Base-by-base conservation (phyloP, 1,140 invertebrate species). In the Penaeus indicus region DNA sequence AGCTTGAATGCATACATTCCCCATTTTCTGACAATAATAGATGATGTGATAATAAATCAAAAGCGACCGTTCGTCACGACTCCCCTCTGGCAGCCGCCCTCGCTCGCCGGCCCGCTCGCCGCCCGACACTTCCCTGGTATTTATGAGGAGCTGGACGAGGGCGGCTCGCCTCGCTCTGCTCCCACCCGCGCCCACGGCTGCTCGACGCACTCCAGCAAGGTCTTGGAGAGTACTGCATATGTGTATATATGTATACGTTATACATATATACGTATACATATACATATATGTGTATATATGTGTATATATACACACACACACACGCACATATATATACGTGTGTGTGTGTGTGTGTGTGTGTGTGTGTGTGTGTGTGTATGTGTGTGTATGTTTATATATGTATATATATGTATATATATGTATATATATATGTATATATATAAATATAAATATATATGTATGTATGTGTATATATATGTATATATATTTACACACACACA, bases 221-320 rank as follows among this genome's bases (percentile, higher is more conserved):
- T 11, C 54, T 84, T 13, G 21, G 13, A 22, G 47, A 64, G 25
- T 47, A 10, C n/a, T 84, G 32, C 25, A 21, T 69, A 42, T 72
- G 25, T 38, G 47, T 69, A 10, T 32, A 32, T 32, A 2, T 32
- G 2, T 32, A 2, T n/a, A n/a, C n/a, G n/a, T n/a, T n/a, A n/a
- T n/a, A n/a, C n/a, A n/a, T 32, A 32, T 54, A 10, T 13, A 61
- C 3, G 38, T 21, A 32, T 19, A 47, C 16, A 79, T 47, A 47
- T 47, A 79, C 16, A 47, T n/a, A 63, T 27, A 13, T 60, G 64
- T 25, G 67, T n/a, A 84, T 60, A 67, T 38, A 84, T 27, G 69
- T 25, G 32, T 79, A 54, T 79, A 32, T 79, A 32, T 79, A 64
- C 81, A 32, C 27, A 32, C 60, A 64, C 22, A 83, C 22, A 62